Base-by-base conservation (phyloP, 2,797 vertebrate species). In the Cossypha polioptera region DNA sequence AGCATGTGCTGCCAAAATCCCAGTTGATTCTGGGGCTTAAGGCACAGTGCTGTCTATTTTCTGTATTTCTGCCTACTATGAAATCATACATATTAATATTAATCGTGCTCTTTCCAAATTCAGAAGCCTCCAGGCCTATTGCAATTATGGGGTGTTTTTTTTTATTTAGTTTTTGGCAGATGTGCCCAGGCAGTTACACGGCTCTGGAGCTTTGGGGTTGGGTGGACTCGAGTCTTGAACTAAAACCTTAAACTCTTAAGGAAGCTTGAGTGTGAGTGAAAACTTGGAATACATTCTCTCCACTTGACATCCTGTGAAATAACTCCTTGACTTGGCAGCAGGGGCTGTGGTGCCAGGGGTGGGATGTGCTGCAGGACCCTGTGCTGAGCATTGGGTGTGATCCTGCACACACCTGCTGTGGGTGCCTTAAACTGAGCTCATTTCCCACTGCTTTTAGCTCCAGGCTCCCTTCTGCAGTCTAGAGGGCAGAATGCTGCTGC, bases 1-100 rank as follows among this genome's bases (percentile, higher is more conserved):
- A 71, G 71, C 40, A 10, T 73, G 78, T 86, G 81, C 89, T 94
- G 91, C 89, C 81, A 88, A 53, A 86, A 54, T 62, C 74, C 81
- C 55, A 5, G 28, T 35, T 78, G 88, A 84, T 68, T 75, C 33
- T 58, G 38, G 73, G 47, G 54, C 81, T 92, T 86, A n/a, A 95
- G 88, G 87, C 81, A 61, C 65, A 59, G 29, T 35, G 25, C 88
- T 91, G 47, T 75, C 84, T 92, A 6, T 75, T 85, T 93, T 45
- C 55, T 55, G 7, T 81, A 48, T 85, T 93, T 73, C 35, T 88
- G 69, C 43, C 65, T 69, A 7, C 48, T 87, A 5, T 63, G 40
- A 82, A 84, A 65, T 55, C 28, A 42, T 63, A 35, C 8, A 9
- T 66, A 66, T 87, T 78, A 84, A 73, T 85, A 91, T 90, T 87